Evolutionary conservation across 35 echinoderm and acorn worm genomes (phyloP).

Genomic region (Lytechinus pictus): DNA sequence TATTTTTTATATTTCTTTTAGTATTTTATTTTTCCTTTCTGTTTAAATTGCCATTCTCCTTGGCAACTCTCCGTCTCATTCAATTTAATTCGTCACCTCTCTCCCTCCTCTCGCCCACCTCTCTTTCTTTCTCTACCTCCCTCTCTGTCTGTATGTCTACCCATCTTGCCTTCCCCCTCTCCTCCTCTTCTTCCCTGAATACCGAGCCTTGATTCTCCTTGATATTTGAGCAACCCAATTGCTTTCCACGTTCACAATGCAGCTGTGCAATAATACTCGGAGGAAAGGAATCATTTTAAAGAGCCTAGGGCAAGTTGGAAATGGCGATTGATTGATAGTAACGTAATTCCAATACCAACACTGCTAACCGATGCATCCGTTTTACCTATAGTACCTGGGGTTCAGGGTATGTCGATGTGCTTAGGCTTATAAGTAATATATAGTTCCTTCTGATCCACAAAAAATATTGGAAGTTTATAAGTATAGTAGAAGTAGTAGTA

Average conservation of each 20-base stretch:
- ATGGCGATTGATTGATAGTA: constrained; percentile 18
- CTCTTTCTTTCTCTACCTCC: background rate
- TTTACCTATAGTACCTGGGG: background rate
- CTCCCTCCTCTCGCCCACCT: background rate
- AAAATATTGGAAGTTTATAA: too few species aligned
- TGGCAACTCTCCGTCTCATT: background rate
- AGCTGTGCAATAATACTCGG: constrained; percentile 1
- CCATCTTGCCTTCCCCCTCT: background rate
- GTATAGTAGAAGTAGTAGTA: too few species aligned
- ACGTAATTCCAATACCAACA: constrained; percentile 2
- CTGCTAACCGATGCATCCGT: background rate
- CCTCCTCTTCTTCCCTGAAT: background rate
- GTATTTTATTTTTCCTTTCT: background rate
- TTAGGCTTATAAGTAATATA: too few species aligned
- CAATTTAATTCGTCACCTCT: background rate
- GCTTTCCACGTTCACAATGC: constrained; percentile 8
- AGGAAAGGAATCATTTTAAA: constrained; percentile 14
- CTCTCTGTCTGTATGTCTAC: background rate
- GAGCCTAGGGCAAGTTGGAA: background rate
- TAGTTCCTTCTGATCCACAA: too few species aligned
- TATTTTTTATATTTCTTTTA: too few species aligned
- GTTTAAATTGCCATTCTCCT: background rate
- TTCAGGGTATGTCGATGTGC: background rate
- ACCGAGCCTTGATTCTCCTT: background rate
- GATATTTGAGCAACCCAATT: constrained; percentile 18